Evolutionary conservation across 2,113 vertebrate genomes (phyloP), one percentile per base, ranked within the genome.

Genomic region (Oostethus manadensis): DNA sequence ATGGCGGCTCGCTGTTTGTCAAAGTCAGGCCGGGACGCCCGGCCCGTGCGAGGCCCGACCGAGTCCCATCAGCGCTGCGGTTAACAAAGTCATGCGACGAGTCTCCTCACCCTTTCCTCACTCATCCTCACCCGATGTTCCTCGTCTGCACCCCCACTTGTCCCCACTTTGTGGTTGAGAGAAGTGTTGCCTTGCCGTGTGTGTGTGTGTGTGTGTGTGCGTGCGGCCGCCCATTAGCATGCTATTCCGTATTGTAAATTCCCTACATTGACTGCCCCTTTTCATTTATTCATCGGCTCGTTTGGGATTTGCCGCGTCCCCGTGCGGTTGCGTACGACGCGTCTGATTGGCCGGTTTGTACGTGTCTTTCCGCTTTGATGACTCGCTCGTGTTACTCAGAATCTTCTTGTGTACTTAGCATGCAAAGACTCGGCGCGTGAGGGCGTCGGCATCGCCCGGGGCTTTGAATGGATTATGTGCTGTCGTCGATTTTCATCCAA

Each of bases 241-340:
- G 49, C 55, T 73, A 46, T 74, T 68, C 70, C 23, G 35, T 68
- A 67, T 63, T 70, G 68, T 81, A 75, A 75, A 75, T 78, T 81
- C 68, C 57, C 23, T 58, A 63, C 22, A 23, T 58, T 61, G 73
- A 81, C 73, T 62, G 21, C 20, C 42, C 46, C 65, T 85, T 66
- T 68, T 90, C 74, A 88, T 87, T 88, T 89, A 88, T 88, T 90
- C 62, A 89, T 89, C 71, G 69, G 71, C 71, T 81, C 77, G 66
- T 81, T 83, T 76, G 80, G 76, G 74, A 72, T 76, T 69, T n/a
- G n/a, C 14, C 33, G 68, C 48, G 64, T 69, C 71, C 63, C 50
- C 22, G 56, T 71, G 72, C 70, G 71, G 74, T 75, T 7, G 57
- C 20, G 2, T 54, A 54, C 1, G 7, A 26, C 22, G 53, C 3